phyloP scores from a whole-genome alignment of 1,140 invertebrate genomes.

The Aplysia californica region DNA sequence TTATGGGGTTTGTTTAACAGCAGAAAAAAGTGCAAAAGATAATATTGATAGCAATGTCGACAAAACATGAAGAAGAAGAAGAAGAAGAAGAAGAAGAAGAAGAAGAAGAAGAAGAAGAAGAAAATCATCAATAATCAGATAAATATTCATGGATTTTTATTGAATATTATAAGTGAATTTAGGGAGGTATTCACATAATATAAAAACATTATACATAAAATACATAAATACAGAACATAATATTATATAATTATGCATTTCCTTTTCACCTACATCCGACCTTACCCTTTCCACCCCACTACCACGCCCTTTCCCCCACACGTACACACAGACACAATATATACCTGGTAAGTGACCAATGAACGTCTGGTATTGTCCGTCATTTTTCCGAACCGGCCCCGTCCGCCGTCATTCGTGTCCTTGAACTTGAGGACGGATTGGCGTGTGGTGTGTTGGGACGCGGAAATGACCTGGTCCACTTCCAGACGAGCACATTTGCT shows the following conservation, averaged over 20 bases:
- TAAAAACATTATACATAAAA: no score
- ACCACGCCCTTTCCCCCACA: neutral
- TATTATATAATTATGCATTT: neutral
- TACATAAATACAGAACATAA: no score
- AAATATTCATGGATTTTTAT: no score
- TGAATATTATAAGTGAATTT: no score
- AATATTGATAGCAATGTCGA: no score
- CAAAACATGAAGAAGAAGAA: no score
- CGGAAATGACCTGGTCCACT: neutral
- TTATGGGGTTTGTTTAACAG: no score
- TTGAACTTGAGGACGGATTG: constrained; percentile 2
- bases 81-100: no score
- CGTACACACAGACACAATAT: neutral
- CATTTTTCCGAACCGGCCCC: constrained; percentile 8
- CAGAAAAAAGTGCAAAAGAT: no score
- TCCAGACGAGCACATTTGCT: neutral
- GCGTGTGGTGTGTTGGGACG: neutral
- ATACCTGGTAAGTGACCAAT: neutral
- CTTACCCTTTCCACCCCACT: neutral
- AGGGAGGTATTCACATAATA: no score
- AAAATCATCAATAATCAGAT: no score
- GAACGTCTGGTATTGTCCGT: neutral
- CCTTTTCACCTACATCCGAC: neutral
- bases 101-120: no score
- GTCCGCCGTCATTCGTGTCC: constrained; percentile 10